Evolutionary conservation across 2,113 vertebrate genomes (phyloP).

Genomic region (Rhabdornis inornatus): DNA sequence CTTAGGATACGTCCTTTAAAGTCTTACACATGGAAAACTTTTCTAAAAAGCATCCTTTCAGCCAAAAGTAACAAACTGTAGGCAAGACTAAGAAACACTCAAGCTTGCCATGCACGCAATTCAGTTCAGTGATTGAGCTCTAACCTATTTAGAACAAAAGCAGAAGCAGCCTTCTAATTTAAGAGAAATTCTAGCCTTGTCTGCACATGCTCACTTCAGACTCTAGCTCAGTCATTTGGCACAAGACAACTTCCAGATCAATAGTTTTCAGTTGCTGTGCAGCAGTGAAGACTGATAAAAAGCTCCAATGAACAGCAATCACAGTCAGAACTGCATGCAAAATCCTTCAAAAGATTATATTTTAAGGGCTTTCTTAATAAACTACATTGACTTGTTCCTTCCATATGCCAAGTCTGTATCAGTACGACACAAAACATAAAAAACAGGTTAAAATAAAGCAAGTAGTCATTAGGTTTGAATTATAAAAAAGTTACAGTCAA

Average conservation of each 20-base stretch:
- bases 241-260: not conserved
- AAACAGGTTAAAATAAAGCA: not conserved
- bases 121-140: not conserved
- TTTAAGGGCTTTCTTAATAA: not conserved
- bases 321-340: not conserved
- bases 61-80: not conserved
- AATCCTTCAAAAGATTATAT: not conserved
- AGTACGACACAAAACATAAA: not conserved
- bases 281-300: not conserved
- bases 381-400: not conserved
- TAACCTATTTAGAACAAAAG: conserved; percentile 8
- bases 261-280: not conserved
- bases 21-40: not conserved
- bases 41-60: not conserved
- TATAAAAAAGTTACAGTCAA: not conserved
- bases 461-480: not conserved
- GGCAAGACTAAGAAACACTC: not conserved
- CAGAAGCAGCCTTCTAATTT: not conserved
- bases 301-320: not conserved
- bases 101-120: not conserved
- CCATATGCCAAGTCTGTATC: not conserved
- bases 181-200: not conserved
- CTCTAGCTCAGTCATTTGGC: not conserved
- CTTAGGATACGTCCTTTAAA: not conserved
- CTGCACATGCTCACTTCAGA: not conserved